Conservation (phyloP, 2,797 vertebrate genomes). For the Acipenser transmontanus region DNA sequence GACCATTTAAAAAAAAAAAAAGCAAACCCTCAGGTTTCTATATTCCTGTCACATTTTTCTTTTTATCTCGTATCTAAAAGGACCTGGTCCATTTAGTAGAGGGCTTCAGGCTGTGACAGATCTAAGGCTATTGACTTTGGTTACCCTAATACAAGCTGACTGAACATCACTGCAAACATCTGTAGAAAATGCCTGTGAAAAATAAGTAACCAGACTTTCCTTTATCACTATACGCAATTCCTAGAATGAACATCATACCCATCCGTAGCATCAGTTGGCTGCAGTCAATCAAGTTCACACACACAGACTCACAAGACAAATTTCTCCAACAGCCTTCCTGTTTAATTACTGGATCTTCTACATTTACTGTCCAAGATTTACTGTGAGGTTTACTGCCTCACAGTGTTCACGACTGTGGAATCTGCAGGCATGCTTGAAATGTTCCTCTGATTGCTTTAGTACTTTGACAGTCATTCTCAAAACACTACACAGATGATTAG, state of each 20-base stretch:
- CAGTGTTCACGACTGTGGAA: slow-evolving; percentile 32
- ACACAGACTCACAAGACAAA: neutral
- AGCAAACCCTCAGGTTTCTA: no score
- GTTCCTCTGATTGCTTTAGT: slow-evolving; percentile 53
- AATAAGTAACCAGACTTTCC: slow-evolving; percentile 63
- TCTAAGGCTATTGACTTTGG: slow-evolving; percentile 1
- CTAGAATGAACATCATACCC: slow-evolving; percentile 55
- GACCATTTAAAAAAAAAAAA: no score
- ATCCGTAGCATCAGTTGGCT: slow-evolving; percentile 71
- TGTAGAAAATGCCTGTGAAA: slow-evolving; percentile 66
- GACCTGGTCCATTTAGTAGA: neutral
- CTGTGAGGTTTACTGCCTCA: slow-evolving; percentile 7
- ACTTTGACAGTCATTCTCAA: slow-evolving; percentile 23
- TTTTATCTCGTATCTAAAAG: neutral
- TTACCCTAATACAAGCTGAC: slow-evolving; percentile 35
- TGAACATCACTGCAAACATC: slow-evolving; percentile 61
- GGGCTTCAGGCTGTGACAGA: slow-evolving; percentile 6
- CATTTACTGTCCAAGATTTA: neutral
- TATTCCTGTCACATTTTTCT: neutral
- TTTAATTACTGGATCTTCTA: neutral
- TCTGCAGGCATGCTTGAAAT: slow-evolving; percentile 46
- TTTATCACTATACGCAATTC: slow-evolving; percentile 59
- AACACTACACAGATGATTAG: slow-evolving; percentile 60
- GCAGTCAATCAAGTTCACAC: slow-evolving; percentile 63
- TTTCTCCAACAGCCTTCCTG: neutral